Conservation (phyloP, 2,113 vertebrate genomes). For the Megaceryle maxima region DNA sequence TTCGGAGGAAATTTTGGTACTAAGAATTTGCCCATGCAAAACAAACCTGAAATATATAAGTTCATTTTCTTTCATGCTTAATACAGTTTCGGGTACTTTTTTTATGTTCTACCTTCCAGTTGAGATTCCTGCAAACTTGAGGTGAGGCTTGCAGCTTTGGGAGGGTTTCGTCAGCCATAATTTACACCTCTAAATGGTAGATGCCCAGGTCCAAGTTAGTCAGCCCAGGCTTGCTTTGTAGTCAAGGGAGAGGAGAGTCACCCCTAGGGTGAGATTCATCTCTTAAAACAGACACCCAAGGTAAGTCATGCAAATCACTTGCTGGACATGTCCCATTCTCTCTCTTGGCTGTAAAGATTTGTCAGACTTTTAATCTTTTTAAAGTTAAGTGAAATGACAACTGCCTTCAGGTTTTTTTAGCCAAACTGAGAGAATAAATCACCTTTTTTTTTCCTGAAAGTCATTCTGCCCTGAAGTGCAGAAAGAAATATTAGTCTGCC, state of each 20-base stretch:
- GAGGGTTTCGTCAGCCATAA: constrained; percentile 28
- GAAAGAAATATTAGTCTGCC: background rate
- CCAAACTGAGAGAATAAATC: background rate
- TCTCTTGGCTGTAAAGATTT: background rate
- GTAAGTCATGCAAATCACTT: background rate
- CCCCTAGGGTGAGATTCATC: background rate
- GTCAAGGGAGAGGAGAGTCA: constrained; percentile 9
- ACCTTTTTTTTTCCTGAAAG: background rate
- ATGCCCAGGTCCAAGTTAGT: background rate
- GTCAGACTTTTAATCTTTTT: background rate
- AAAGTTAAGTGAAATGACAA: background rate
- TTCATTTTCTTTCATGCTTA: background rate
- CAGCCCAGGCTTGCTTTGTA: constrained; percentile 29
- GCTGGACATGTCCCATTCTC: background rate
- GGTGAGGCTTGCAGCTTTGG: background rate
- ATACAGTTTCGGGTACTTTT: background rate
- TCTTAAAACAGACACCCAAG: background rate
- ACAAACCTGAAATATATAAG: fast-evolving
- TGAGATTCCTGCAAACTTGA: background rate
- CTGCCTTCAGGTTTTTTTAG: background rate
- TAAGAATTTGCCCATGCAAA: background rate
- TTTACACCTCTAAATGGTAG: background rate
- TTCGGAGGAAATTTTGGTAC: background rate
- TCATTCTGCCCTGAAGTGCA: background rate
- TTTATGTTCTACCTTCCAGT: background rate